Percentiles rank a stretch among this genome's conserved stretches.
Conservation (phyloP, 2,113 vertebrate species). For the Spizaetus ornatus region DNA sequence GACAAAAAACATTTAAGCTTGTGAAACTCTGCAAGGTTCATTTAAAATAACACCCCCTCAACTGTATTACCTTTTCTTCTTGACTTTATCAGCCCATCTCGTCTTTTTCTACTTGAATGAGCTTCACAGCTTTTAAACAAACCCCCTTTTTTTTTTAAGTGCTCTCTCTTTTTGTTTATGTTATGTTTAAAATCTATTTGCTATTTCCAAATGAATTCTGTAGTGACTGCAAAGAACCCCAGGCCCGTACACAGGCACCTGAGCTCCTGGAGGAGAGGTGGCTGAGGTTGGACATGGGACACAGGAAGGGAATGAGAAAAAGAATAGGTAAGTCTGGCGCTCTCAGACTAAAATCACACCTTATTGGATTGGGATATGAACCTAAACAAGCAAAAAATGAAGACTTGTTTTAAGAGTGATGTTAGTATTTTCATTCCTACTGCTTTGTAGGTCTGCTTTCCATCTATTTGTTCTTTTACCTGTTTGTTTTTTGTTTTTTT, state of each 20-base stretch:
- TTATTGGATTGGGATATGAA: accelerated
- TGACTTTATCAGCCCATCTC: neutral
- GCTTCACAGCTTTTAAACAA: neutral
- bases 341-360: neutral
- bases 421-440: neutral
- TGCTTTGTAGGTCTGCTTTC: neutral
- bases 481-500: too few relatives aligned
- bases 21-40: neutral
- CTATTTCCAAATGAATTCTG: too few relatives aligned
- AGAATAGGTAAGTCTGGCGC: neutral
- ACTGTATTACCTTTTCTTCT: neutral
- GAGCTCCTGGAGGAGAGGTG: neutral
- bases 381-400: neutral
- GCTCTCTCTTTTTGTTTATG: neutral
- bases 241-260: neutral
- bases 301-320: neutral
- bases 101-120: neutral
- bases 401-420: neutral
- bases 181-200: too few relatives aligned
- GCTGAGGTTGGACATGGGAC: neutral
- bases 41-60: neutral
- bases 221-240: too few relatives aligned
- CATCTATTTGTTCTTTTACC: neutral
- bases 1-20: neutral
- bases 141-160: neutral